phyloP scores from a whole-genome alignment of 2,113 vertebrate genomes.

The Xenopus laevis region DNA sequence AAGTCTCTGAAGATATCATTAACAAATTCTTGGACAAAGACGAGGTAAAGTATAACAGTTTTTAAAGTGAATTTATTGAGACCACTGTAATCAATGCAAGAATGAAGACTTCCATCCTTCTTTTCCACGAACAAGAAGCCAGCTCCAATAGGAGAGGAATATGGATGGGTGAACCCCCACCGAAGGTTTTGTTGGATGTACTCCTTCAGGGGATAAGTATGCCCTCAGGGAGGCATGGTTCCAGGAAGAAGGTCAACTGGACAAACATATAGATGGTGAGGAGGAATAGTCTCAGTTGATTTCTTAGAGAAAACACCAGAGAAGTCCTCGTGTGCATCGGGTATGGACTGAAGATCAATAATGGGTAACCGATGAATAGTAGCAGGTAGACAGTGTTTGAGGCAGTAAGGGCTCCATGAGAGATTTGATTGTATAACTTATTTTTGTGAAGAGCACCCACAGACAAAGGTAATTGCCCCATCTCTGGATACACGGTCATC shows the following conservation, averaged over 20 bases:
- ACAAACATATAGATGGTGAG: not conserved
- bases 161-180: not conserved
- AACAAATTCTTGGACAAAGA: not conserved
- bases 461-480: too few relatives aligned
- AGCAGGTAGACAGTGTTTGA: too few relatives aligned
- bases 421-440: too few relatives aligned
- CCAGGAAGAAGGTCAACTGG: not conserved
- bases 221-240: not conserved
- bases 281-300: not conserved
- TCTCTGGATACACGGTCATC: too few relatives aligned
- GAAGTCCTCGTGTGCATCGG: not conserved
- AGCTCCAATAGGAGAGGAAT: not conserved
- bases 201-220: not conserved
- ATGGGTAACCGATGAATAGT: too few relatives aligned
- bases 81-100: constrained; percentile 1
- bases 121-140: constrained; percentile 2
- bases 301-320: not conserved
- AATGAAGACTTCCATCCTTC: not conserved
- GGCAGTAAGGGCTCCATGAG: too few relatives aligned
- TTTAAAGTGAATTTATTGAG: not conserved
- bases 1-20: too few relatives aligned
- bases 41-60: not conserved
- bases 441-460: too few relatives aligned
- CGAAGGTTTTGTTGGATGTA: not conserved
- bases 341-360: not conserved